Evolutionary conservation across 2,888 invertebrate species (phyloP).

Genomic region (Sinelater perroti): DNA sequence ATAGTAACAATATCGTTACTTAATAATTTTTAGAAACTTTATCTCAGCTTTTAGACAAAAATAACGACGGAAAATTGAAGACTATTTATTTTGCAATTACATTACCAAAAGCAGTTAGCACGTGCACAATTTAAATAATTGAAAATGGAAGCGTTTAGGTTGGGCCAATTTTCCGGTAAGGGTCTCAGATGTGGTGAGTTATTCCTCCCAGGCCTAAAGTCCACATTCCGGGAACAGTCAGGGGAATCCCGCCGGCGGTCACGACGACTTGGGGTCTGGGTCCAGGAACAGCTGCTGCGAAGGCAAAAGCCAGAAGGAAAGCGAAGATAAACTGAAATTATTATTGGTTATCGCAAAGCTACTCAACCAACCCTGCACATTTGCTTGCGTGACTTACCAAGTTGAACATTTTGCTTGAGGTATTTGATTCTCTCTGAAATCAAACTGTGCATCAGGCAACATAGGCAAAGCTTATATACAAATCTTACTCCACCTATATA

Average conservation of each 20-base stretch:
- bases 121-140: too few relatives aligned
- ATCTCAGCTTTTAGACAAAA: too few relatives aligned
- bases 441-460: neutral
- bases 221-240: conserved; percentile 1
- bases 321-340: conserved; percentile 60
- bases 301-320: conserved; percentile 60
- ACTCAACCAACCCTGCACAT: too few relatives aligned
- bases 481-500: neutral
- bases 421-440: neutral
- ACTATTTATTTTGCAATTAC: too few relatives aligned
- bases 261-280: conserved; percentile 4
- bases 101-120: too few relatives aligned
- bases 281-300: conserved; percentile 60
- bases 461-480: neutral
- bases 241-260: neutral
- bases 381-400: conserved; percentile 35
- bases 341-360: too few relatives aligned
- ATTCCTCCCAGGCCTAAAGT: neutral
- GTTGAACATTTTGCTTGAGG: conserved; percentile 38
- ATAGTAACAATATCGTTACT: too few relatives aligned
- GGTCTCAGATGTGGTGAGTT: too few relatives aligned
- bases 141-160: too few relatives aligned
- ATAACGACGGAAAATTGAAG: too few relatives aligned
- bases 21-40: too few relatives aligned
- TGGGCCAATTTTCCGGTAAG: too few relatives aligned